Base-by-base conservation (phyloP, 2,888 invertebrate genomes). In the Cylloceria caligata region DNA sequence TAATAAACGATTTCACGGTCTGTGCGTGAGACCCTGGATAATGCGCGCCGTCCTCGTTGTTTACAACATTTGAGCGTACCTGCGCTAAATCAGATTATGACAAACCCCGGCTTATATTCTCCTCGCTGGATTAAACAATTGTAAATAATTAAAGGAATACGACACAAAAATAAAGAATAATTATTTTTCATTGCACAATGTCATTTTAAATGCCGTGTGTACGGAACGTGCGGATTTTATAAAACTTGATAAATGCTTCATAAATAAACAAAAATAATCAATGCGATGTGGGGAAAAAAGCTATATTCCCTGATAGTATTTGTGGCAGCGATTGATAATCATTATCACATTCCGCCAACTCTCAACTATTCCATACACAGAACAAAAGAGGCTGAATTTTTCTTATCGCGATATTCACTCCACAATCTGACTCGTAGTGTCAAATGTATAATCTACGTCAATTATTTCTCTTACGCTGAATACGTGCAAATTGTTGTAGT, bases 1-100 rank as follows among this genome's bases (percentile, higher is more conserved):
- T n/a, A 83, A 84, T 87, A 83, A 87, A 83, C 77, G 80, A 83
- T 85, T 83, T 86, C 83, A 83, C 84, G 81, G 82, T 72, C 24
- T 16, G 49, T 39, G 60, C 68, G 62, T 69, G 68, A 62, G 76
- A 75, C 21, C 76, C 49, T 57, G 57, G 71, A 11, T 57, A 67
- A 69, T 55, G 27, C 39, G 11, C 55, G 27, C 16, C 39, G 39
- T 42, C 39, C 42, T 42, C 24, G 39, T 64, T 64, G 39, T n/a
- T n/a, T n/a, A n/a, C n/a, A n/a, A n/a, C n/a, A n/a, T n/a, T n/a
- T n/a, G n/a, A n/a, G n/a, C n/a, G n/a, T n/a, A n/a, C n/a, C n/a
- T n/a, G n/a, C n/a, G n/a, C n/a, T n/a, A n/a, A n/a, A n/a, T n/a
- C n/a, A n/a, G n/a, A n/a, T n/a, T n/a, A n/a, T n/a, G n/a, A n/a